Evolutionary conservation across 2,113 vertebrate genomes (phyloP).

Genomic region (Ia io): DNA sequence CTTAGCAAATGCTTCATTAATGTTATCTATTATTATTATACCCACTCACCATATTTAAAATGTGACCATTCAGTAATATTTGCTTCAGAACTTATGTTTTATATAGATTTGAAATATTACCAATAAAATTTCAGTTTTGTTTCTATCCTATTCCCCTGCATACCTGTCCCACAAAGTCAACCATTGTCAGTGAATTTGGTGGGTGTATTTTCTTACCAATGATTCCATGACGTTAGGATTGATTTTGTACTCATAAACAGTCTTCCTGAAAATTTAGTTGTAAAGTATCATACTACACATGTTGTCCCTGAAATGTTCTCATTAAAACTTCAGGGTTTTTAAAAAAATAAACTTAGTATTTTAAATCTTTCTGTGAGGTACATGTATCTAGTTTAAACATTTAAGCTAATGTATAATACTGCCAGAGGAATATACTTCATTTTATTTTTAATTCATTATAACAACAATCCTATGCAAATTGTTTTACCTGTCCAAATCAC

Average conservation of each 20-base stretch:
- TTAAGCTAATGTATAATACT: neutral
- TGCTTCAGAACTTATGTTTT: neutral
- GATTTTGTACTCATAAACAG: neutral
- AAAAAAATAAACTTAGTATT: too few relatives aligned
- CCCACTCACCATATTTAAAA: neutral
- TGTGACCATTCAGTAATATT: neutral
- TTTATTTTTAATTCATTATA: neutral
- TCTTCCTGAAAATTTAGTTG: neutral
- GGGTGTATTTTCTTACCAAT: neutral
- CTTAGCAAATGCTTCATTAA: neutral
- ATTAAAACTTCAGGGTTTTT: neutral
- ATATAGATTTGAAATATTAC: neutral
- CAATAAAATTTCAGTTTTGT: neutral
- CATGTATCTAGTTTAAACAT: neutral
- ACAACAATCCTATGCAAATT: neutral
- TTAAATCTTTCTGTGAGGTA: neutral
- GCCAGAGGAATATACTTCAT: too few relatives aligned
- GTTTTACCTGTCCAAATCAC: neutral
- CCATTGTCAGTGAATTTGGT: neutral
- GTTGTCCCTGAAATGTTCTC: neutral
- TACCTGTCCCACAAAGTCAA: neutral
- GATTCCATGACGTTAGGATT: neutral
- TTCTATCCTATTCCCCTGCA: neutral
- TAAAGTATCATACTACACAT: neutral
- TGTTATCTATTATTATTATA: neutral